Evolutionary conservation across 2,797 vertebrate genomes (phyloP).

Genomic region (Fistularia commersonii): DNA sequence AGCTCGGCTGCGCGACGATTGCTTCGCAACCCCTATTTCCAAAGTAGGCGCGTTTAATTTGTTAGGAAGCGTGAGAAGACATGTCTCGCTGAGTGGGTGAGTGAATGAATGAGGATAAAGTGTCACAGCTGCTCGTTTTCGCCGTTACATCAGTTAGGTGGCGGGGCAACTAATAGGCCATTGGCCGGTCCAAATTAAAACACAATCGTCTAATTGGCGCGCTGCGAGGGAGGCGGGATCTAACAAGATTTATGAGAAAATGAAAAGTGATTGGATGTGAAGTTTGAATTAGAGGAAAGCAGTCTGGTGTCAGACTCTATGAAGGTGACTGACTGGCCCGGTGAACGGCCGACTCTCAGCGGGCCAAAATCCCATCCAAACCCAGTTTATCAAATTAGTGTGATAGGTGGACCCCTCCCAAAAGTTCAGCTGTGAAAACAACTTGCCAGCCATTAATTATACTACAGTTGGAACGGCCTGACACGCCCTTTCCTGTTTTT

Average conservation of each 20-base stretch:
- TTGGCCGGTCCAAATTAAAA: slow-evolving; percentile 63
- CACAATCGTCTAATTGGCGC: slow-evolving; percentile 57
- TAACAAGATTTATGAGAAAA: slow-evolving; percentile 59
- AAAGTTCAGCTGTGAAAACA: slow-evolving; percentile 24
- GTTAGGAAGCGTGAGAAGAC: slow-evolving; percentile 9
- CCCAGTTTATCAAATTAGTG: slow-evolving; percentile 51
- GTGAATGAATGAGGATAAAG: slow-evolving; percentile 49
- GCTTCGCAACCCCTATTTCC: slow-evolving; percentile 36
- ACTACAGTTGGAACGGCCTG: slow-evolving; percentile 24
- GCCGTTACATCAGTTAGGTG: slow-evolving; percentile 36
- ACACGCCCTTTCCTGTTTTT: slow-evolving; percentile 19
- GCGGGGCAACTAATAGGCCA: slow-evolving; percentile 51
- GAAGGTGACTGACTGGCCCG: slow-evolving; percentile 65
- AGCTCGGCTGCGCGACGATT: slow-evolving; percentile 7
- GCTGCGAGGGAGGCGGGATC: slow-evolving; percentile 51
- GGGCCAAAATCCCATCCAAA: slow-evolving; percentile 58
- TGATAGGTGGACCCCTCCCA: slow-evolving; percentile 40
- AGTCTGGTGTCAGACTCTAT: slow-evolving; percentile 64
- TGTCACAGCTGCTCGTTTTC: slow-evolving; percentile 51
- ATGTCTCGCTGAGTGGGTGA: slow-evolving; percentile 15
- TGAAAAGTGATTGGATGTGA: slow-evolving; percentile 71
- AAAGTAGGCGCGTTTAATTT: slow-evolving; percentile 40
- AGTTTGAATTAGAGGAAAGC: slow-evolving; percentile 65
- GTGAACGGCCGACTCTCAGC: slow-evolving; percentile 46
- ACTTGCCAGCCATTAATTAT: slow-evolving; percentile 42